Base-by-base conservation (phyloP, 2,888 invertebrate species). In the Tiphia femorata region DNA sequence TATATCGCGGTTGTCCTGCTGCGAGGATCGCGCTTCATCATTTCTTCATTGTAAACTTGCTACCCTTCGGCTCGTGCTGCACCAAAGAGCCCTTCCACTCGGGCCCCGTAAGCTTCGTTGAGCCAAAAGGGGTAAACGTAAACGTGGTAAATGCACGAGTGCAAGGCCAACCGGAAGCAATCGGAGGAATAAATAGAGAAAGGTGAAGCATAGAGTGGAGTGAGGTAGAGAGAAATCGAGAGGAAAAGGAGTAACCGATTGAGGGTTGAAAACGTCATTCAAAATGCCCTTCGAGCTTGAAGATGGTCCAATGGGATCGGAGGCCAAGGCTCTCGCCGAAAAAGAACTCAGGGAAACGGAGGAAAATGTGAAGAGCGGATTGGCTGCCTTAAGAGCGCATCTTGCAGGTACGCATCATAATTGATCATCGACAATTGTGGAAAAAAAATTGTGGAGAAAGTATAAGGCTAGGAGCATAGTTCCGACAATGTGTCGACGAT, bases 311-410 rank as follows among this genome's bases (percentile, higher is more conserved):
- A 60, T 80, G 16, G 68, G 73, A 25, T 64, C 67, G 17, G 82
- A 80, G 49, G 70, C 73, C 6, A 67, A 48, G 37, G 77, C 70
- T 0, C 4, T 82, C 1, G 86, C 86, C 0, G 69, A 75, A 10
- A 79, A 77, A 37, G 85, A 86, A 53, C 73, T 86, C 0, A 64
- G 85, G 25, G 85, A 86, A 62, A 85, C 82, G 0, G 84, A 84
- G 8, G 84, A 85, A 30, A 76, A 78, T 10, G 70, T 78, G 1
- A 79, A 80, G 54, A 75, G 82, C 12, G 82, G 83, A 1, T 53
- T 85, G 16, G 72, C 60, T 4, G 69, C 72, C 8, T 77, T 86
- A 1, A 80, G 73, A 29, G 75, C 82, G 38, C 62, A 81, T 14
- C 68, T 85, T 3, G 80, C 82, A 74, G 83, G 86, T 85, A 50